Evolutionary conservation across 2,113 vertebrate species (phyloP), one percentile per base, ranked within the genome.

Genomic region (Talpa occidentalis): DNA sequence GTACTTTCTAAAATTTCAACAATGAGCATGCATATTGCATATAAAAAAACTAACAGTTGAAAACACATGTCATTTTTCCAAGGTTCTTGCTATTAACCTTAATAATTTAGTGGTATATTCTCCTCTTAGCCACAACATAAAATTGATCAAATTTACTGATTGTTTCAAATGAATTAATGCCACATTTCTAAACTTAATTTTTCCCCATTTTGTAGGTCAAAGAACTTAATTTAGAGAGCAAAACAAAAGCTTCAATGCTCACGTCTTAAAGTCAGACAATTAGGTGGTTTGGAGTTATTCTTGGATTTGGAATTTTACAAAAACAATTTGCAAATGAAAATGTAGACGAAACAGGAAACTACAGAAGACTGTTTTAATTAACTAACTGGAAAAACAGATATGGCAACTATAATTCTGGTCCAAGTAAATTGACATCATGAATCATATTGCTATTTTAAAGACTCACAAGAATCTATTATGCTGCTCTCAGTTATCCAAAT

Each of bases 291-390:
- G 59, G 95, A 49, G 37, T 94, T 95, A 97, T 91, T 94, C 88
- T 77, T 94, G 77, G 82, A 96, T 94, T 95, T 97, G 84, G 66
- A 96, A 96, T 95, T 95, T 96, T 80, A 97, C 79, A 95, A 94
- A 96, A 95, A 95, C 30, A 83, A 94, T 83, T 91, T 91, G 37
- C 93, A 95, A 94, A 88, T 96, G 74, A 95, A 96, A 96, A 96
- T 95, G 79, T 22, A 89, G 44, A 94, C 93, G 82, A 96, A 96
- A 96, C 64, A 95, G 93, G 88, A 96, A 96, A 95, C 83, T 87
- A 94, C 64, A 93, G 40, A 78, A 66, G n/a, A 86, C 59, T 91
- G 37, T 77, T 94, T 96, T 92, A 97, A 94, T 93, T 87, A 96
- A 92, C 69, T 62, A 96, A 79, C 59, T 80, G 56, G 76, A 86